A percentile compares a stretch with the other conserved stretches of the same genome.
These are phyloP conservation scores for Scelioninae gen. 1 DNA, from an alignment of 2,888 invertebrate species.

Conservation along the genomic window DNA sequence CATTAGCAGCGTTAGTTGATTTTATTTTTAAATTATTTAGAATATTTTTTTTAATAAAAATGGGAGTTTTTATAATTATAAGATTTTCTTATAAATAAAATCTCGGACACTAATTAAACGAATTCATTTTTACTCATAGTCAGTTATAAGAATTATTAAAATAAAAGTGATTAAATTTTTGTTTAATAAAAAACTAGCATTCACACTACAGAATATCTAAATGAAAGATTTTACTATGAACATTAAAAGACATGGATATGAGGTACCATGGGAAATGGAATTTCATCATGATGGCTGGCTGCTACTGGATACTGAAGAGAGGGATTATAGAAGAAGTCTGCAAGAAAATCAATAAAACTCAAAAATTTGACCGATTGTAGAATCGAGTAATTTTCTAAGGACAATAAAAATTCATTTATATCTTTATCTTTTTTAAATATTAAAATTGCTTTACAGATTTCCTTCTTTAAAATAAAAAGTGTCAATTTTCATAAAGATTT, in stretches of 20 bases:
- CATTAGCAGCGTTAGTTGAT: too few species aligned
- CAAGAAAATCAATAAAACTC: slow-evolving; percentile 45
- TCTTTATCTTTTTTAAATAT: not conserved
- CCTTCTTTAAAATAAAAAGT: not conserved
- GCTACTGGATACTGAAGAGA: slow-evolving; percentile 43
- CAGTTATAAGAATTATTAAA: too few species aligned
- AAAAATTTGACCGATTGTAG: slow-evolving; percentile 27
- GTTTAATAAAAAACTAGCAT: too few species aligned
- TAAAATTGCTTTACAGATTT: not conserved
- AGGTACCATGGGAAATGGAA: slow-evolving; percentile 50
- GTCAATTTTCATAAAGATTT: slow-evolving; percentile 1
- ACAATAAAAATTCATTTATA: slow-evolving; percentile 7
- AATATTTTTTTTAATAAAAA: too few species aligned
- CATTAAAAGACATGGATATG: slow-evolving; percentile 48
- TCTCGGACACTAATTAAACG: too few species aligned
- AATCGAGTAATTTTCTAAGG: slow-evolving; percentile 1
- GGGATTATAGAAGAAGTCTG: slow-evolving; percentile 31
- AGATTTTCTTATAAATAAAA: too few species aligned
- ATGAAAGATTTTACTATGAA: slow-evolving; percentile 46
- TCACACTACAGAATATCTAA: too few species aligned
- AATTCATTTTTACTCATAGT: too few species aligned
- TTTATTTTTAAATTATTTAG: too few species aligned
- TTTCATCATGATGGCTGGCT: slow-evolving; percentile 40
- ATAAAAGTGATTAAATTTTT: too few species aligned
- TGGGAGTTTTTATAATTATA: too few species aligned